Conservation (phyloP, 2,797 vertebrate species). For the Decapterus maruadsi region DNA sequence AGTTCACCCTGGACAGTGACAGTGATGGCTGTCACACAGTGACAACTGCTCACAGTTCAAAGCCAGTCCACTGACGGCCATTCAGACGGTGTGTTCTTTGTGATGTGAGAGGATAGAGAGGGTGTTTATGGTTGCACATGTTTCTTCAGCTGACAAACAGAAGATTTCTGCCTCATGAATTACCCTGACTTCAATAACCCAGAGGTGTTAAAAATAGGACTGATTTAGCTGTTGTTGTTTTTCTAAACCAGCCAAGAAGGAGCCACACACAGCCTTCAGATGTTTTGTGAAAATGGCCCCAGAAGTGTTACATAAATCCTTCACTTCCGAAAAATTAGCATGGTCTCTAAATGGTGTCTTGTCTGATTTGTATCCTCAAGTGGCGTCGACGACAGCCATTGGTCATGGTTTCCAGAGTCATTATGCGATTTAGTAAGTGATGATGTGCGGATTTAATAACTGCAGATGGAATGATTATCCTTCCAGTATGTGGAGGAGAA, state of each 20-base stretch:
- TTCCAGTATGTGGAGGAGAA: background rate
- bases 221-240: constrained; percentile 5
- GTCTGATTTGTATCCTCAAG: constrained; percentile 17
- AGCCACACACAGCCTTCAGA: constrained; percentile 10
- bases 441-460: constrained; percentile 10
- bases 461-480: background rate
- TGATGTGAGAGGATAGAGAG: background rate
- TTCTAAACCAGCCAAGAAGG: background rate
- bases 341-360: constrained; percentile 17
- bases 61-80: background rate
- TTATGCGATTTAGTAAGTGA: constrained; percentile 17
- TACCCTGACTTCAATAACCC: background rate
- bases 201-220: constrained; percentile 18
- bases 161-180: constrained; percentile 10
- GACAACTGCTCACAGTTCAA: background rate
- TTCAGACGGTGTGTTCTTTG: background rate
- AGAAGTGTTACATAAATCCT: constrained; percentile 28
- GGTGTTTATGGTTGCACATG: background rate
- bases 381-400: background rate
- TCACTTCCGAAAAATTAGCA: constrained; percentile 13
- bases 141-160: constrained; percentile 1
- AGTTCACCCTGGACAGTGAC: constrained; percentile 17
- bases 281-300: constrained; percentile 20
- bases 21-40: background rate
- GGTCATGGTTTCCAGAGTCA: constrained; percentile 1